Conservation (phyloP, 2,113 vertebrate genomes). For the Diphyllodes magnificus region DNA sequence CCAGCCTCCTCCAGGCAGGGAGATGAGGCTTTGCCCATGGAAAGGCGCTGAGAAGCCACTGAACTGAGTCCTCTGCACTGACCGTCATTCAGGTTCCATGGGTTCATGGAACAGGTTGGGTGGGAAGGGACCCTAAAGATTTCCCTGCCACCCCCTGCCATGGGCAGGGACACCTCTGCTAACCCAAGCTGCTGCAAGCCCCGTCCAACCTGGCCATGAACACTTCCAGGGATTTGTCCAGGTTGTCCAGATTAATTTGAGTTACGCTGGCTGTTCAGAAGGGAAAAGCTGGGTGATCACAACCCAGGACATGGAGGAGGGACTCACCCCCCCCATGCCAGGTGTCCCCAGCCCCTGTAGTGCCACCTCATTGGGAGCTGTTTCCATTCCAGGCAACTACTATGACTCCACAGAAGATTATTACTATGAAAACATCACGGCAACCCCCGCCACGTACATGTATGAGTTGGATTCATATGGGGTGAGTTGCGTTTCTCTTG, state of each 20-base stretch:
- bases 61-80: not conserved
- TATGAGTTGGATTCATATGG: not conserved
- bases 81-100: not conserved
- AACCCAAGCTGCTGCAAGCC: not conserved
- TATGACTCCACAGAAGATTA: not conserved
- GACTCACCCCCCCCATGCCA: rapidly evolving
- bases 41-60: not conserved
- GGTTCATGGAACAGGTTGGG: not conserved
- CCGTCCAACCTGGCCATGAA: rapidly evolving
- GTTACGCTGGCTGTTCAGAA: rapidly evolving
- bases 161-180: not conserved
- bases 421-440: not conserved
- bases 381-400: not conserved
- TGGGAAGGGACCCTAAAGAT: not conserved
- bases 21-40: not conserved
- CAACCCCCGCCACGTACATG: not conserved
- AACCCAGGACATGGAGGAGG: rapidly evolving
- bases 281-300: rapidly evolving
- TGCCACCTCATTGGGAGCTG: not conserved
- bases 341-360: rapidly evolving
- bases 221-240: not conserved
- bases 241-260: not conserved
- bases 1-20: not conserved
- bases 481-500: not conserved
- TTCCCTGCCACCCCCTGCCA: not conserved